Evolutionary conservation across 2,113 vertebrate species (phyloP).

Genomic region (Hemiscyllium ocellatum): DNA sequence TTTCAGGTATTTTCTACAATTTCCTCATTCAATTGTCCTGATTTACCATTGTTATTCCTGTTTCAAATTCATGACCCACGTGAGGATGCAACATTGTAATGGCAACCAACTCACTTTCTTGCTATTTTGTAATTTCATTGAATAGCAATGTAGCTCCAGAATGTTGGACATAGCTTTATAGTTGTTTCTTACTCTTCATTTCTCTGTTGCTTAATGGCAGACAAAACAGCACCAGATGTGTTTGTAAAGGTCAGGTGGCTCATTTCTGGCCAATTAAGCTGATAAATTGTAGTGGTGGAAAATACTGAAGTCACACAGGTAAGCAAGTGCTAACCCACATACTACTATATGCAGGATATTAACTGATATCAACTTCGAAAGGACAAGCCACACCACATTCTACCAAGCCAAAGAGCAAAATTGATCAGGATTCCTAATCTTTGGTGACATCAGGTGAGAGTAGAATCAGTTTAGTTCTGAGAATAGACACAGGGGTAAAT

Average conservation of each 20-base stretch:
- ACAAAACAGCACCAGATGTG: neutral
- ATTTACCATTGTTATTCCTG: neutral
- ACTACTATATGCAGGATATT: neutral
- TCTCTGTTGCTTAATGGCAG: neutral
- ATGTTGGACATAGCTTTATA: neutral
- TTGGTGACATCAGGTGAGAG: neutral
- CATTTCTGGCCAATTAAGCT: neutral
- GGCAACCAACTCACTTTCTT: neutral
- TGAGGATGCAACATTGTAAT: neutral
- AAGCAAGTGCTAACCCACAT: neutral
- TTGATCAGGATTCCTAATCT: neutral
- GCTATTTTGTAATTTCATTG: neutral
- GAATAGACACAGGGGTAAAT: neutral
- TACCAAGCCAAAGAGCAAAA: neutral
- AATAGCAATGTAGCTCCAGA: neutral
- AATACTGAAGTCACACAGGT: neutral
- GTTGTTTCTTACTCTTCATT: neutral
- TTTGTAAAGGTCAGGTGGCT: neutral
- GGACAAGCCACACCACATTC: neutral
- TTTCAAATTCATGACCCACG: neutral
- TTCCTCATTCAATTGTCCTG: neutral
- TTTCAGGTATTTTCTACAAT: neutral
- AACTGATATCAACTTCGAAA: neutral
- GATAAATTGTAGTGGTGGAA: neutral
- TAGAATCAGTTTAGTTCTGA: neutral